phyloP scores from a whole-genome alignment of 2,113 vertebrate genomes.

The Lamprotornis superbus region DNA sequence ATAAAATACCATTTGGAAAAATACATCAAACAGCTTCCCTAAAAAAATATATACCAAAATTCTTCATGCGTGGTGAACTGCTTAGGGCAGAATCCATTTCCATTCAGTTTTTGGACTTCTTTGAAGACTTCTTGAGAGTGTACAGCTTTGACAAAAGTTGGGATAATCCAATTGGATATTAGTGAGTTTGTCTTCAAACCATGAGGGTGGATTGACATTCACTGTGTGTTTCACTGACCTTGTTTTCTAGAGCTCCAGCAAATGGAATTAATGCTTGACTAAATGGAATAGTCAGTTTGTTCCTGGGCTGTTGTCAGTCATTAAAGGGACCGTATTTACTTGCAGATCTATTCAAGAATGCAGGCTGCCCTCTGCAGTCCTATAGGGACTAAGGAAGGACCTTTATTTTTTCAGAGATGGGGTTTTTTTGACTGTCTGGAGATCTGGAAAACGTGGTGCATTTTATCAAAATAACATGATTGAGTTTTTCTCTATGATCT shows the following conservation, averaged over 20 bases:
- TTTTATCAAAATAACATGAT: neutral
- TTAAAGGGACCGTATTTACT: accelerated
- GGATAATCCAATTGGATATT: neutral
- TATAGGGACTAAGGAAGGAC: neutral
- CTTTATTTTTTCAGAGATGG: neutral
- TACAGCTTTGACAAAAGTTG: neutral
- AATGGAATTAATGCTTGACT: neutral
- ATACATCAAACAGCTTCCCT: neutral
- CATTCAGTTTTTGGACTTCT: neutral
- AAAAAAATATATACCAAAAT: neutral
- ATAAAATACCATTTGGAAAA: neutral
- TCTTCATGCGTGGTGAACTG: neutral
- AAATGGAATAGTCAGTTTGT: neutral
- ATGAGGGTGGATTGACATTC: neutral
- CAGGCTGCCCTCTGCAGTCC: neutral
- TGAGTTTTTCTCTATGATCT: neutral
- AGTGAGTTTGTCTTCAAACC: neutral
- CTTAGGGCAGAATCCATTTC: neutral
- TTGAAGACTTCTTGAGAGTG: neutral
- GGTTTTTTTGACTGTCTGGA: neutral
- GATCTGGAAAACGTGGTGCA: neutral
- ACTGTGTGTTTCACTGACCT: neutral
- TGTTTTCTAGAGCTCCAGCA: neutral
- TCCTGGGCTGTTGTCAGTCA: neutral
- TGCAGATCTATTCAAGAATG: neutral